Conservation (phyloP, 2,888 invertebrate species). For the Calameuta pallipes region DNA sequence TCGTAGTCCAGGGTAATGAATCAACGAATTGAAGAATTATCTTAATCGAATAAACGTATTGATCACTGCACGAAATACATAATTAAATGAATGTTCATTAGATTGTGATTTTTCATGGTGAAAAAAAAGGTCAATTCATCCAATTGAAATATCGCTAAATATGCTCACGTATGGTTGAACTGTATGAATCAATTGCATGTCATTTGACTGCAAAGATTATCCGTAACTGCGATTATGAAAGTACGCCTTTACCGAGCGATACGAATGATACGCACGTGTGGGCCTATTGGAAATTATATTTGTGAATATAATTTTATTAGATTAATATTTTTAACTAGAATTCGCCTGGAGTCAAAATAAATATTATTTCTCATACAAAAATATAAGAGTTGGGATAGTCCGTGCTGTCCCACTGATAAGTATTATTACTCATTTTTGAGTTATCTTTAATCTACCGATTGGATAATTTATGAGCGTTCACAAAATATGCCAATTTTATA, state of each 20-base stretch:
- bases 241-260: background rate
- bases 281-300: background rate
- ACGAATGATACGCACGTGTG: too few relatives aligned
- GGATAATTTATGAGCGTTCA: background rate
- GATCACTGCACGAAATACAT: background rate
- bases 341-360: background rate
- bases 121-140: background rate
- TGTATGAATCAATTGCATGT: background rate
- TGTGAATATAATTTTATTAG: background rate
- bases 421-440: background rate
- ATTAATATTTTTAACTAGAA: background rate
- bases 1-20: background rate
- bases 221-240: background rate
- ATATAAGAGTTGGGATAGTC: background rate
- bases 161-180: background rate
- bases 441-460: background rate
- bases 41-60: background rate
- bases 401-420: background rate
- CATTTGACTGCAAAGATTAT: background rate
- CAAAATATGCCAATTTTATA: background rate
- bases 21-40: background rate
- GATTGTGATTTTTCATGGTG: background rate
- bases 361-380: background rate
- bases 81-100: background rate
- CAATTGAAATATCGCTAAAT: background rate